Percentiles rank a stretch among this genome's conserved stretches.
These are phyloP conservation scores for Pogona vitticeps DNA, from an alignment of 2,113 vertebrate genomes.

Conservation along the genomic window DNA sequence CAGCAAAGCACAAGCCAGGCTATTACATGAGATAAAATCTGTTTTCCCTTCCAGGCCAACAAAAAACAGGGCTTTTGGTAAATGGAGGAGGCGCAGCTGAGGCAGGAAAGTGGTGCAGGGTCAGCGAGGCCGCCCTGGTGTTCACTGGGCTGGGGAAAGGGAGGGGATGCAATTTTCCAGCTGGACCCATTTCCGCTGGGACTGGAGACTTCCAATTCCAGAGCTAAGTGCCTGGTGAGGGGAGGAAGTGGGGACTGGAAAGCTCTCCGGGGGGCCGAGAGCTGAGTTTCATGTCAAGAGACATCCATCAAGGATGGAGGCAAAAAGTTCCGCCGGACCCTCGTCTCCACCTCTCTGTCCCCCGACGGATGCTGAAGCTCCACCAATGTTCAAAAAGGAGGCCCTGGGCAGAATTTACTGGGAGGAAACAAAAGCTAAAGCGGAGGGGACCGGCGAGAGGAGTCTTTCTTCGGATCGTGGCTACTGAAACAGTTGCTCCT, in stretches of 20 bases:
- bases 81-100: not conserved
- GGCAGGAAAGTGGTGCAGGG: not conserved
- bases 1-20: no score
- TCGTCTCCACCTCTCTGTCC: no score
- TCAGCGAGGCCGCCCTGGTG: not conserved
- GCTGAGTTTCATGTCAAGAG: not conserved
- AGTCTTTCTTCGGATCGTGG: no score
- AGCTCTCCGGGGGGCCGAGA: not conserved
- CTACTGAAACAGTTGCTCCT: no score
- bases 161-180: not conserved
- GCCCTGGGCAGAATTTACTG: no score
- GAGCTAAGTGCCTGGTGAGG: not conserved
- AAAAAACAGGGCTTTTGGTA: not conserved
- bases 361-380: no score
- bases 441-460: no score
- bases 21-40: not conserved
- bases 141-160: not conserved
- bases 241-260: not conserved
- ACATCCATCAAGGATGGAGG: not conserved
- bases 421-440: no score
- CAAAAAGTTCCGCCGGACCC: not conserved
- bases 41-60: not conserved
- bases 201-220: not conserved
- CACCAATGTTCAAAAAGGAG: no score
- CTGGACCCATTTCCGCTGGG: not conserved